Percentiles rank a stretch among this genome's conserved stretches.
Conservation (phyloP, 2,888 invertebrate species). For the Scaptomyza reducta region DNA sequence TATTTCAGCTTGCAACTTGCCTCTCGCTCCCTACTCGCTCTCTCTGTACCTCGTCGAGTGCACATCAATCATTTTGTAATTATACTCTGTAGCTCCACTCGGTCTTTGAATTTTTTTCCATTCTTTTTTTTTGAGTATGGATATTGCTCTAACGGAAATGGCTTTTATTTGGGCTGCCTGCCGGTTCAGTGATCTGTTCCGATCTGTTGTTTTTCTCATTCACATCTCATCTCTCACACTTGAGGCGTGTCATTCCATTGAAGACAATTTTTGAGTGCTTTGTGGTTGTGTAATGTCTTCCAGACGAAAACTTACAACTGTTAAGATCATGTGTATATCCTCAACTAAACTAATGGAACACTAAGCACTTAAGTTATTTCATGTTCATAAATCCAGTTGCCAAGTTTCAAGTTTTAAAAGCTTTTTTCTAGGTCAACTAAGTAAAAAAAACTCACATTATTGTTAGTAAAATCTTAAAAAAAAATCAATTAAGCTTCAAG, state of each 20-base stretch:
- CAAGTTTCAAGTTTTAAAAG: neutral
- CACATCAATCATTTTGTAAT: constrained; percentile 74
- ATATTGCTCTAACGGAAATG: constrained; percentile 63
- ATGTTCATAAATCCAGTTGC: neutral
- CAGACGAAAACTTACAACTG: neutral
- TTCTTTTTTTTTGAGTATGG: constrained; percentile 13
- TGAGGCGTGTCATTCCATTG: constrained; percentile 40
- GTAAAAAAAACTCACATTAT: neutral
- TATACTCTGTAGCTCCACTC: constrained; percentile 41
- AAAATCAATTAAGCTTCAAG: neutral
- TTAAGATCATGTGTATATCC: neutral
- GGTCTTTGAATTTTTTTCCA: constrained; percentile 8
- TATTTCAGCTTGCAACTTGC: neutral
- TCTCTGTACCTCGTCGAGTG: constrained; percentile 30
- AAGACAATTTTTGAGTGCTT: constrained; percentile 47
- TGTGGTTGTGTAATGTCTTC: constrained; percentile 20
- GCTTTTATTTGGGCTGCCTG: constrained; percentile 50
- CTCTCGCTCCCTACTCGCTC: neutral
- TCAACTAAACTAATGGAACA: neutral
- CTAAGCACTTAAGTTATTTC: neutral
- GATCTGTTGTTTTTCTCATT: constrained; percentile 20
- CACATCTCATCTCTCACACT: constrained; percentile 33
- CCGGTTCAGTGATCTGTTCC: constrained; percentile 52
- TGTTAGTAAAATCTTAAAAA: neutral
- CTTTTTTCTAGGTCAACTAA: neutral